A percentile compares a stretch with the other conserved stretches of the same genome.
Conservation (phyloP, 2,113 vertebrate genomes). For the Ageneiosus marmoratus region DNA sequence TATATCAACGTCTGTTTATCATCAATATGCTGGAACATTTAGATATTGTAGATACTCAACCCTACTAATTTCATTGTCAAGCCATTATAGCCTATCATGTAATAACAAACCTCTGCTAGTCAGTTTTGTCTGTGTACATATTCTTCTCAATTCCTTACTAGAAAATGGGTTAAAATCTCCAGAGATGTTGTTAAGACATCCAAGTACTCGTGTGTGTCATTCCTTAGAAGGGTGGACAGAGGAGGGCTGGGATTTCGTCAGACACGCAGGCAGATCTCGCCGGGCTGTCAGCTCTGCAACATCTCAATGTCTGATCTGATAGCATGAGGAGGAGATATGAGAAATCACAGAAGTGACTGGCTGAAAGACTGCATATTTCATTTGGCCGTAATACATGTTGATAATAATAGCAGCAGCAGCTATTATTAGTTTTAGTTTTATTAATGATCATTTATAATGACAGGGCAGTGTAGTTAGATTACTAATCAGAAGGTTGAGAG, state of each 20-base stretch:
- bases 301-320: conserved; percentile 33
- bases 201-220: neutral
- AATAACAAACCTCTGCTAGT: neutral
- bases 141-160: neutral
- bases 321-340: neutral
- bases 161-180: neutral
- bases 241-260: conserved; percentile 22
- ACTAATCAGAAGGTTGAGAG: too few species aligned
- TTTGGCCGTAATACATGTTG: too few species aligned
- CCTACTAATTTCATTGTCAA: neutral
- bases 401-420: too few species aligned
- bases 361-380: neutral
- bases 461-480: too few species aligned
- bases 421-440: too few species aligned
- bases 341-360: neutral
- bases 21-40: neutral
- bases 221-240: neutral
- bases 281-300: conserved; percentile 31
- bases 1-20: neutral
- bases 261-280: conserved; percentile 28
- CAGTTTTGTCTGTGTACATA: neutral
- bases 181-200: neutral
- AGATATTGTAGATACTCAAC: neutral
- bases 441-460: too few species aligned
- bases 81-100: too few species aligned